Base-by-base conservation (phyloP, 2,888 invertebrate genomes). In the Omphaloscelis lunosa region DNA sequence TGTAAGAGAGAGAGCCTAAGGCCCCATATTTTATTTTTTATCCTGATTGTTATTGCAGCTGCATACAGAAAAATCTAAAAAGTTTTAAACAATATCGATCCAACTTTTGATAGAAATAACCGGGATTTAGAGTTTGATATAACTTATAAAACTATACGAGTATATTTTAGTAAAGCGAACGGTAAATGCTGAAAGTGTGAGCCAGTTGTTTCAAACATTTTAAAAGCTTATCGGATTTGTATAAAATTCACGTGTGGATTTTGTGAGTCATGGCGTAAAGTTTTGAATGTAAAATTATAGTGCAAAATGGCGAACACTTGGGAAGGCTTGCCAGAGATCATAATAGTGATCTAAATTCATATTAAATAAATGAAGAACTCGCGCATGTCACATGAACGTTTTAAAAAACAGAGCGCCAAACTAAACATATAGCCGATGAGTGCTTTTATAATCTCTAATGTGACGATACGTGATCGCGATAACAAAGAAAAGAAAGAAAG, bases 151-250 rank as follows among this genome's bases (percentile, higher is more conserved):
- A 69, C 61, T 59, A n/a, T n/a, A 53, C 27, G 51, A 61, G 67
- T 68, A 45, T 67, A 72, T 80, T 73, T 66, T 69, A 67, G 45
- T 41, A 66, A 75, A 62, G 59, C 56, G 39, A 61, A 75, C 58
- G 59, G 23, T 83, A 72, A 82, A 79, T 62, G 41, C 53, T 70
- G 45, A 79, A 75, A 73, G 65, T 68, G 77, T 68, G 58, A 84
- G 61, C 51, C 63, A 45, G 75, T 79, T 82, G 84, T 82, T 79
- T 79, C 69, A 78, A 84, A 81, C 84, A 63, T 84, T 86, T 84
- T 79, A 86, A 86, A 86, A 76, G 84, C 86, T 86, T 84, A 77
- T 62, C 71, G 75, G 84, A 82, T 86, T 86, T 84, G 68, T 58
- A 63, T 86, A 66, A 84, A 77, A 82, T 68, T 68, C 66, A 56